These are phyloP conservation scores for Elaphurus davidianus DNA, from an alignment of 2,113 vertebrate genomes.

Conservation along the genomic window DNA sequence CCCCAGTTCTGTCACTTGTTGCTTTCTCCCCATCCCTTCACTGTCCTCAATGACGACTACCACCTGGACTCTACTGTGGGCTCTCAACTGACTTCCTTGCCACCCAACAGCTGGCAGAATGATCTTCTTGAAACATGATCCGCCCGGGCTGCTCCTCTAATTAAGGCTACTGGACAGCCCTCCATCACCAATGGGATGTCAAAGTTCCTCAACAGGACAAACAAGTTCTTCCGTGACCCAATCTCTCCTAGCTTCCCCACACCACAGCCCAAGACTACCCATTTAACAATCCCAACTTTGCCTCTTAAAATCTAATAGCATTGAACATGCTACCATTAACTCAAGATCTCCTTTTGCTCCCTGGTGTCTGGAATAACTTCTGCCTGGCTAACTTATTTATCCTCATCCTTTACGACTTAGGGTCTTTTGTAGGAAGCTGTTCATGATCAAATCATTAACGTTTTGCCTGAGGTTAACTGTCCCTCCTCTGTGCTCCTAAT, in stretches of 20 bases:
- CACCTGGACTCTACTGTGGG: background rate
- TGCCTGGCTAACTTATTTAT: background rate
- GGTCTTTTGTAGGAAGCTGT: background rate
- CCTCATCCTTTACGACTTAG: background rate
- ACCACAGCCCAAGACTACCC: background rate
- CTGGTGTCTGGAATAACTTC: background rate
- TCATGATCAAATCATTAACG: background rate
- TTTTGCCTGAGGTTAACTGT: background rate
- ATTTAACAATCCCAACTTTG: background rate
- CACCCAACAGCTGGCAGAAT: background rate
- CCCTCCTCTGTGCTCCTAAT: background rate
- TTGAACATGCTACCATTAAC: background rate
- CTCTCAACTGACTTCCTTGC: background rate
- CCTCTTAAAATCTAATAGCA: background rate
- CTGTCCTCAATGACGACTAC: background rate
- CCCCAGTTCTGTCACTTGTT: background rate
- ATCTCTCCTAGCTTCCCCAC: background rate
- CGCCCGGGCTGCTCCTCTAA: background rate
- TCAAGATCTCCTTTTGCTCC: background rate
- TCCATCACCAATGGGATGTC: background rate
- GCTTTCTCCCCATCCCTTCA: background rate
- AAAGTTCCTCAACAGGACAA: background rate
- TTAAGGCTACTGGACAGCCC: background rate
- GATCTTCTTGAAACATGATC: background rate
- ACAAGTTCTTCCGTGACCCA: background rate